phyloP scores from a whole-genome alignment of 2,888 invertebrate genomes.

The Mactromeris polynyma region DNA sequence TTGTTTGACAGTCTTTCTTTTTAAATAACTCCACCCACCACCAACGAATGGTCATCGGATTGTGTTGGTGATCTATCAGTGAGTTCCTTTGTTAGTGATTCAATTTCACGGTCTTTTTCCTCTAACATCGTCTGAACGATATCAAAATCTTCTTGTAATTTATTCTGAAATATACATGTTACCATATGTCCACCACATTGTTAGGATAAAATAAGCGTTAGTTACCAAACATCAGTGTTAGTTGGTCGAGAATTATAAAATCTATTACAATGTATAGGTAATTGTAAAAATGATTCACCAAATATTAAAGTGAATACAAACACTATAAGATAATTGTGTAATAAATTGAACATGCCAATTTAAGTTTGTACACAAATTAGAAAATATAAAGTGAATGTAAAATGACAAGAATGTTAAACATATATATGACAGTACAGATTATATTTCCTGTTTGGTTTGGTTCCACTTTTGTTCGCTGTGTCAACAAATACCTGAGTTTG shows the following conservation, averaged over 20 bases:
- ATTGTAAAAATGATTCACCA: constrained; percentile 8
- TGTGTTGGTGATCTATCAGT: constrained; percentile 70
- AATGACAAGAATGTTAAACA: background rate
- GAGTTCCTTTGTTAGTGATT: constrained; percentile 83
- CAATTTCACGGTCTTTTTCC: constrained; percentile 85
- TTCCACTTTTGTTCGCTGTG: background rate
- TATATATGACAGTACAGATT: background rate
- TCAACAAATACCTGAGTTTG: background rate
- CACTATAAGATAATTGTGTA: background rate
- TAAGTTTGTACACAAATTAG: background rate
- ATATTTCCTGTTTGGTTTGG: background rate
- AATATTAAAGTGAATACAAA: constrained; percentile 5
- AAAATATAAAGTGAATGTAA: background rate
- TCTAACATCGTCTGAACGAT: constrained; percentile 86
- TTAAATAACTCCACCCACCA: constrained; percentile 51
- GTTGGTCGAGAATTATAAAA: background rate
- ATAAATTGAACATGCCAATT: background rate
- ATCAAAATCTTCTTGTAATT: constrained; percentile 87
- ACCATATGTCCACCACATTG: background rate
- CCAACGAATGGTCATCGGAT: constrained; percentile 61
- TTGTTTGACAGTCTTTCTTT: background rate
- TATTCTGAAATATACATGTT: constrained; percentile 75
- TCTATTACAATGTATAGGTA: background rate
- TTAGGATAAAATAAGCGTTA: background rate
- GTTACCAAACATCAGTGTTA: background rate